Evolutionary conservation across 2,113 vertebrate species (phyloP), one percentile per base, ranked within the genome.

Genomic region (Rhinolophus ferrumequinum): DNA sequence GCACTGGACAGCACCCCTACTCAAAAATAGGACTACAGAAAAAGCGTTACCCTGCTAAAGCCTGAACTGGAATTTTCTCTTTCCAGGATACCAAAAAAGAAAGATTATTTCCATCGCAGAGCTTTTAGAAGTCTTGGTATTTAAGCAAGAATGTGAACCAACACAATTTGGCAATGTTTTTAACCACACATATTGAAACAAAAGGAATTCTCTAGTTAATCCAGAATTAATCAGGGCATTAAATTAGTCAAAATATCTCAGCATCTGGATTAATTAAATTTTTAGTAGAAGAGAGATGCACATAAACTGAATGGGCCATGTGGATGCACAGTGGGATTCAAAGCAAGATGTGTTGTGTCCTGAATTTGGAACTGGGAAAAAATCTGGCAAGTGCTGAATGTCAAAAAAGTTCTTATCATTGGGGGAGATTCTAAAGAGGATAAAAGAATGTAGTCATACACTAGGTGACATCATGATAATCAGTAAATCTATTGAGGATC

Each of bases 191-290:
- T 26, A 16, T 90, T 60, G 58, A 93, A 88, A 76, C 41, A 84
- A 94, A 93, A 92, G 35, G 41, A 83, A 90, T 67, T 82, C 22
- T 95, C 26, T 62, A 50, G 15, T 88, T 87, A 80, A 50, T 87
- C 76, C 52, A 50, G 76, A 95, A 66, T 81, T 87, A 95, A 96
- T 70, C 52, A 77, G 33, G 62, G 76, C 21, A 81, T 38, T 75
- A 92, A 96, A 75, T 95, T 83, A 92, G 64, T 62, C 73, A 56
- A 92, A 93, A 95, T 83, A 64, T 54, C 67, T 30, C 24, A 92
- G 83, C 92, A 96, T 92, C 89, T 90, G 90, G 79, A 93, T 89
- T 95, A 81, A 93, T 97, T 96, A 95, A 93, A 83, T 70, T 93
- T 94, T 97, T 94, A 97, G 90, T 91, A 79, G 82, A 82, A 38